phyloP scores from a whole-genome alignment of 2,113 vertebrate genomes.

The Oreotrochilus melanogaster region DNA sequence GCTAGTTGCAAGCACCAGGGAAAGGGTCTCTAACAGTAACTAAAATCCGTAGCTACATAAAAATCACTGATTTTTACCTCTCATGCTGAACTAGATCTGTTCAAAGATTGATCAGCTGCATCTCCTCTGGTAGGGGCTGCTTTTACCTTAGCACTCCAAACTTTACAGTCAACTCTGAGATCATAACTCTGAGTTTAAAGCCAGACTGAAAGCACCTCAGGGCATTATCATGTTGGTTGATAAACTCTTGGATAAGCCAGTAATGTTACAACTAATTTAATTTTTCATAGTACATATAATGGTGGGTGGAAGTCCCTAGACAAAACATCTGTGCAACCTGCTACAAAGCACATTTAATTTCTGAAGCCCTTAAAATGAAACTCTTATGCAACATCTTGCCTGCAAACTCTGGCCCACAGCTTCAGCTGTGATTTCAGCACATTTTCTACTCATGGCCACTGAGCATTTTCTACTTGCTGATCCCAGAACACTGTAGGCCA shows the following conservation, averaged over 20 bases:
- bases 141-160: neutral
- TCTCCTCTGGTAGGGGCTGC: neutral
- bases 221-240: neutral
- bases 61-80: neutral
- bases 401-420: neutral
- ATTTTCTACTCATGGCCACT: neutral
- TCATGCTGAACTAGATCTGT: rapidly evolving
- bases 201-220: neutral
- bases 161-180: neutral
- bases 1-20: neutral
- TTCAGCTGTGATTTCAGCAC: neutral
- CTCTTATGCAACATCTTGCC: neutral
- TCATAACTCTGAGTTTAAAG: neutral
- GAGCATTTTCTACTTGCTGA: neutral
- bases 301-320: constrained; percentile 57
- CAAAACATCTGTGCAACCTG: constrained; percentile 60
- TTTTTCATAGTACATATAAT: constrained; percentile 5
- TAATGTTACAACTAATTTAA: constrained; percentile 23
- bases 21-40: neutral
- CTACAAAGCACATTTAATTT: neutral
- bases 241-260: constrained; percentile 22
- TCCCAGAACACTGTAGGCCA: neutral
- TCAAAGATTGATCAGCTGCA: neutral
- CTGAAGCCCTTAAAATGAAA: constrained; percentile 7
- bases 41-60: neutral